These are phyloP conservation scores for Drosophila takahashii DNA, from an alignment of 1,140 invertebrate species.

Conservation along the genomic window DNA sequence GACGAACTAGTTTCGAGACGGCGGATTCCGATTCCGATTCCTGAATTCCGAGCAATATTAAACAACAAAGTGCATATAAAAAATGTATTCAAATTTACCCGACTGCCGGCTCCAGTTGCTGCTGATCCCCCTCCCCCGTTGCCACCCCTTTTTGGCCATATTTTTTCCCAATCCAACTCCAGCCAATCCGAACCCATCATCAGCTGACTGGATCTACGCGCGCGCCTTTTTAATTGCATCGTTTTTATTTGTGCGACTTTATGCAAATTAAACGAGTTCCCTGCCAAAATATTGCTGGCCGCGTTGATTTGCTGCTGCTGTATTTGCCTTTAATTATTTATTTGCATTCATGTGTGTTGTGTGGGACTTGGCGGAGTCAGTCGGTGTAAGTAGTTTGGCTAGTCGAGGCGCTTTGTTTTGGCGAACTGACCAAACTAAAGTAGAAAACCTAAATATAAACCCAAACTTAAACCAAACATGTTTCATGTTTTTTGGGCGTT, in stretches of 20 bases:
- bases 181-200: slow-evolving; percentile 50
- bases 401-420: slow-evolving; percentile 31
- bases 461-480: slow-evolving; percentile 47
- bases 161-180: not conserved
- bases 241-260: slow-evolving; percentile 31
- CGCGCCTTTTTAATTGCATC: slow-evolving; percentile 62
- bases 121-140: not conserved
- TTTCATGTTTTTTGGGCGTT: slow-evolving; percentile 56
- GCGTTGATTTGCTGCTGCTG: slow-evolving; percentile 53
- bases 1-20: slow-evolving; percentile 71
- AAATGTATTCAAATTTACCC: slow-evolving; percentile 65
- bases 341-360: slow-evolving; percentile 59
- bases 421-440: slow-evolving; percentile 23
- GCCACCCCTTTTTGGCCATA: not conserved
- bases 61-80: slow-evolving; percentile 77
- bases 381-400: slow-evolving; percentile 57
- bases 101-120: slow-evolving; percentile 28
- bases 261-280: slow-evolving; percentile 81
- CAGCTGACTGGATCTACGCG: slow-evolving; percentile 69
- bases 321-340: slow-evolving; percentile 79
- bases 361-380: slow-evolving; percentile 20
- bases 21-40: slow-evolving; percentile 56
- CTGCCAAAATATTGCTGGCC: slow-evolving; percentile 70
- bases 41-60: slow-evolving; percentile 44
- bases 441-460: slow-evolving; percentile 4